Percentiles rank a stretch among this genome's conserved stretches.
These are phyloP conservation scores for Cyclophora albipunctata DNA, from an alignment of 2,888 invertebrate genomes.

Conservation along the genomic window DNA sequence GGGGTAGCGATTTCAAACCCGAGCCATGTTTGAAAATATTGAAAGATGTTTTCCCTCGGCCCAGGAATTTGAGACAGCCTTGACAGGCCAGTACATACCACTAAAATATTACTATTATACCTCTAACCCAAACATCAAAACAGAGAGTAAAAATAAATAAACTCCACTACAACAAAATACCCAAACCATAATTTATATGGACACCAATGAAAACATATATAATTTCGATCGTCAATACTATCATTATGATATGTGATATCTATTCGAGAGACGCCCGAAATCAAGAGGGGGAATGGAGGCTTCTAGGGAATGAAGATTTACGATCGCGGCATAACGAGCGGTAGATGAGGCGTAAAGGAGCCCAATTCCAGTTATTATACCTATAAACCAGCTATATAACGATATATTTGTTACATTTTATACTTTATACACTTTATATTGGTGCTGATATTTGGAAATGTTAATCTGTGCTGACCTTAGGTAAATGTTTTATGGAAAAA, in stretches of 20 bases:
- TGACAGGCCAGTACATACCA: too few species aligned
- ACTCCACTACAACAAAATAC: too few species aligned
- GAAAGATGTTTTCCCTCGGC: too few species aligned
- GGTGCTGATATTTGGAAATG: background rate
- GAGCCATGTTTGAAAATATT: too few species aligned
- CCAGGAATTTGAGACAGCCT: too few species aligned
- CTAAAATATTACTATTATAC: too few species aligned
- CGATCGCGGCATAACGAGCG: conserved; percentile 71
- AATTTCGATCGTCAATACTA: conserved; percentile 36
- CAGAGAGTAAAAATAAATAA: too few species aligned
- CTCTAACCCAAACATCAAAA: too few species aligned
- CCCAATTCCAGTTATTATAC: conserved; percentile 71
- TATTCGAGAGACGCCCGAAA: conserved; percentile 50
- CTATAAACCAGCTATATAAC: conserved; percentile 39
- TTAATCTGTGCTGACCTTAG: too few species aligned
- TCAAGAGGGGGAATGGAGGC: conserved; percentile 36
- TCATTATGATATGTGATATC: conserved; percentile 53
- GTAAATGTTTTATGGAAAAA: too few species aligned
- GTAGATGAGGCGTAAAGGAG: conserved; percentile 74
- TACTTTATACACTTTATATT: conserved; percentile 29
- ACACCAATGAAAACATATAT: conserved; percentile 7
- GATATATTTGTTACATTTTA: conserved; percentile 34
- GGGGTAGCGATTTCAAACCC: too few species aligned
- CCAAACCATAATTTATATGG: background rate
- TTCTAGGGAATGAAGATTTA: conserved; percentile 68